A percentile compares a stretch with the other conserved stretches of the same genome.
Conservation (phyloP, 2,888 invertebrate species). For the Hydroisotoma schaefferi region DNA sequence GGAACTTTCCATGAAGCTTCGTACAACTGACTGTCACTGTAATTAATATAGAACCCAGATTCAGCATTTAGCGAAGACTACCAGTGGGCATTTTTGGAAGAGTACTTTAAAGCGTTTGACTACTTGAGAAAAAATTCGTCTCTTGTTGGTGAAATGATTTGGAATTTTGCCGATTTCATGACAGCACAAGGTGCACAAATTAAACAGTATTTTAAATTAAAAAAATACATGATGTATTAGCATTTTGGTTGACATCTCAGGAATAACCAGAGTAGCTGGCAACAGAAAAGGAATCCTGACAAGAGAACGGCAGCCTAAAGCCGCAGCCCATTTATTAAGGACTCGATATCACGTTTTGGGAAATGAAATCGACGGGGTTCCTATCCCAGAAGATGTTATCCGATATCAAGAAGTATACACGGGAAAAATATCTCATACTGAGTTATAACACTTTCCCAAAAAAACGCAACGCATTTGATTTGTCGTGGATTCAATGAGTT, state of each 20-base stretch:
- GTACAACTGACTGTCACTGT: no score
- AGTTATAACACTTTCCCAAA: no score
- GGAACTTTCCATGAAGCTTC: no score
- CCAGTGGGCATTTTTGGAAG: slow-evolving; percentile 57
- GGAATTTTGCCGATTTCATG: slow-evolving; percentile 67
- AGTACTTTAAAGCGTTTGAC: slow-evolving; percentile 61
- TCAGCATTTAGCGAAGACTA: slow-evolving; percentile 63
- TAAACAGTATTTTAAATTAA: neutral
- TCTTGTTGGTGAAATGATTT: slow-evolving; percentile 63
- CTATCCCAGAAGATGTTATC: slow-evolving; percentile 34
- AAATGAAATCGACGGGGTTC: slow-evolving; percentile 46
- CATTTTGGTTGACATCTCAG: slow-evolving; percentile 60
- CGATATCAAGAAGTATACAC: neutral
- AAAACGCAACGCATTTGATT: no score
- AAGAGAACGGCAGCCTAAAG: slow-evolving; percentile 85
- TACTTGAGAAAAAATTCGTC: slow-evolving; percentile 51
- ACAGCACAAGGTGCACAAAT: slow-evolving; percentile 56
- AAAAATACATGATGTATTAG: slow-evolving; percentile 35
- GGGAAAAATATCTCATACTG: neutral
- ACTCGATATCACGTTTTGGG: slow-evolving; percentile 64
- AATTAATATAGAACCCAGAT: slow-evolving; percentile 56
- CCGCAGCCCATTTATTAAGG: slow-evolving; percentile 75
- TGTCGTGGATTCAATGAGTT: no score
- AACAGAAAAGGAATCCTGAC: slow-evolving; percentile 92
- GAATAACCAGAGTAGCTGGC: slow-evolving; percentile 72